Conservation (phyloP, 2,888 invertebrate species). For the Sceliomorpha sp. region DNA sequence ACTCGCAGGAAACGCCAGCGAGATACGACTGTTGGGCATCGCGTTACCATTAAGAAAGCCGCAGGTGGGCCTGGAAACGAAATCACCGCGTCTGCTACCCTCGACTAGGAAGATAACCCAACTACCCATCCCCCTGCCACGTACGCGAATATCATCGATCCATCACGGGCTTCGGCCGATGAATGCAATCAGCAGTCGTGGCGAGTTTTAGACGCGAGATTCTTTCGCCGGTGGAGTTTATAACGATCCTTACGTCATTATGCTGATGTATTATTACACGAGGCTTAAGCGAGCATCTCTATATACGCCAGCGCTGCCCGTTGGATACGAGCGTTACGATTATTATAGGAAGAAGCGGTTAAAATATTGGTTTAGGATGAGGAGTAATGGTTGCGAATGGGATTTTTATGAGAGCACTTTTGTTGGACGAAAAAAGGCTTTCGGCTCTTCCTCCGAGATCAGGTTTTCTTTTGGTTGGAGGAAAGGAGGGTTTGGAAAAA, state of each 20-base stretch:
- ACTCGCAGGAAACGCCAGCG: conserved; percentile 6
- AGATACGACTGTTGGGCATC: conserved; percentile 10
- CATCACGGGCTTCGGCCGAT: conserved; percentile 60
- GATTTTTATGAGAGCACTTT: conserved; percentile 8
- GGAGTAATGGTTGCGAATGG: conserved; percentile 4
- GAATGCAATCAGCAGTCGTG: conserved; percentile 61
- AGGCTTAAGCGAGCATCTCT: conserved; percentile 27
- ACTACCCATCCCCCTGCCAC: conserved; percentile 8
- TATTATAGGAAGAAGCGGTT: conserved; percentile 1
- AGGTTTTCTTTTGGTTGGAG: no score
- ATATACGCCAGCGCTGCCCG: conserved; percentile 26
- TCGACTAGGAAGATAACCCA: conserved; percentile 52
- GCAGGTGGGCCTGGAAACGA: conserved; percentile 62
- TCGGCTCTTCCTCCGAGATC: no score
- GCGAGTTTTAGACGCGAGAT: no score
- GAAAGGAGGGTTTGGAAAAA: background rate
- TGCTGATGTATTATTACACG: conserved; percentile 49
- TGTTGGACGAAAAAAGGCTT: background rate
- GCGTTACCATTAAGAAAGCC: conserved; percentile 62
- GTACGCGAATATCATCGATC: conserved; percentile 58
- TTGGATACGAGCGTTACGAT: conserved; percentile 14
- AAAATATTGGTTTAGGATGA: conserved; percentile 10
- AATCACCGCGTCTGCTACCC: conserved; percentile 53
- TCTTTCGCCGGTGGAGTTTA: conserved; percentile 18
- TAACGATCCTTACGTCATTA: conserved; percentile 49